Conservation (phyloP, 2,113 vertebrate genomes). For the Heterotis niloticus region DNA sequence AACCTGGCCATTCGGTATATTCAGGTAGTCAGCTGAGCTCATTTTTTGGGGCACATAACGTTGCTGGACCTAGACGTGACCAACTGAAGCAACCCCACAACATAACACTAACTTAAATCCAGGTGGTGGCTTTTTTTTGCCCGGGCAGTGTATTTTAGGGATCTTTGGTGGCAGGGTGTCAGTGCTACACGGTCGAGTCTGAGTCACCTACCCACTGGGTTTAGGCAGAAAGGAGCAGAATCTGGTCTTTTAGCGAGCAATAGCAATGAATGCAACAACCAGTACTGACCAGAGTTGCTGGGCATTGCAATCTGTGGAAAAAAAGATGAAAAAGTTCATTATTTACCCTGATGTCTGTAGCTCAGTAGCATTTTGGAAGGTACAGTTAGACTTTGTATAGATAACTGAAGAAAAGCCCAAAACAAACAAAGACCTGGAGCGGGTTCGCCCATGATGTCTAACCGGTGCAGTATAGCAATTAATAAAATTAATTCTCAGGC, state of each 20-base stretch:
- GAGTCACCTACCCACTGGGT: neutral
- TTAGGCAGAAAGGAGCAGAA: neutral
- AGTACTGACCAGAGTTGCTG: neutral
- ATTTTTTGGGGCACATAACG: too few relatives aligned
- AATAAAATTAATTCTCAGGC: neutral
- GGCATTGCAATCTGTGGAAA: neutral
- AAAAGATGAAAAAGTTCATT: too few relatives aligned
- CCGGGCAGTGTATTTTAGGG: too few relatives aligned
- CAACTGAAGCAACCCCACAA: too few relatives aligned
- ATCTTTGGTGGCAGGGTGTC: neutral
- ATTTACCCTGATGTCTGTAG: too few relatives aligned
- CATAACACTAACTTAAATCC: too few relatives aligned
- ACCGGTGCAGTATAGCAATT: neutral
- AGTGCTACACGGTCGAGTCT: neutral
- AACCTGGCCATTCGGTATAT: too few relatives aligned
- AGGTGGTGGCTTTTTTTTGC: too few relatives aligned
- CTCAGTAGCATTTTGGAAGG: neutral
- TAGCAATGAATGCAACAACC: neutral
- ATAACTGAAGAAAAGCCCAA: neutral
- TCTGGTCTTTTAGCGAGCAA: neutral
- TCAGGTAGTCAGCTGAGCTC: too few relatives aligned
- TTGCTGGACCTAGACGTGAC: too few relatives aligned
- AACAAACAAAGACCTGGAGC: neutral
- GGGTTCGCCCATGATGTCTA: neutral
- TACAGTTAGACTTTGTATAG: neutral